Evolutionary conservation across 2,113 vertebrate genomes (phyloP).

Genomic region (Ovibos moschatus): DNA sequence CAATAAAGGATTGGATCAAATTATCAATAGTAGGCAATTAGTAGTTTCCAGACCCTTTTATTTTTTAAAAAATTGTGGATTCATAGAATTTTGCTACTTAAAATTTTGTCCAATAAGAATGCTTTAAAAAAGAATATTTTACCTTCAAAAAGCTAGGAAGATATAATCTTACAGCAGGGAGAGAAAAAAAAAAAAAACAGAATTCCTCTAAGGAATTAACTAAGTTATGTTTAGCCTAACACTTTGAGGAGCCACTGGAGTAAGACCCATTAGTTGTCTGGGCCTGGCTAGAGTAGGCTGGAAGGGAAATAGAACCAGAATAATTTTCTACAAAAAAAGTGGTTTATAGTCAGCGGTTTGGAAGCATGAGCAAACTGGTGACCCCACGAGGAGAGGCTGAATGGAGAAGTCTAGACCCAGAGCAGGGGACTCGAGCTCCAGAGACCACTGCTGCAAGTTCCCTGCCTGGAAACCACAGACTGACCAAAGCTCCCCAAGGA

Average conservation of each 20-base stretch:
- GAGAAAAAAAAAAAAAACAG: background rate
- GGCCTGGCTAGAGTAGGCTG: background rate
- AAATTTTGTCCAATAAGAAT: background rate
- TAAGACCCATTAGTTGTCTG: background rate
- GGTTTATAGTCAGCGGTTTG: background rate
- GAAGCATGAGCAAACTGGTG: background rate
- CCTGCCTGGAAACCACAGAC: background rate
- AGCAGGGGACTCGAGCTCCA: background rate
- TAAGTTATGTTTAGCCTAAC: background rate
- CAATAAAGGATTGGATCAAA: background rate
- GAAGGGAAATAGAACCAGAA: background rate
- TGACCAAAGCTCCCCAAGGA: background rate
- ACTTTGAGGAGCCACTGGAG: background rate
- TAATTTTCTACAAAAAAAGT: background rate
- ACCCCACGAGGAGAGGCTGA: background rate
- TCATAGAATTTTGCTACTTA: background rate
- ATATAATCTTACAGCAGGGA: background rate
- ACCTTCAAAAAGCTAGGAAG: background rate
- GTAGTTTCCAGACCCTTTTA: background rate
- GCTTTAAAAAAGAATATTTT: background rate
- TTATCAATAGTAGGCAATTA: background rate
- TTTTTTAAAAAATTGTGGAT: background rate
- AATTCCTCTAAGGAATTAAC: constrained; percentile 34
- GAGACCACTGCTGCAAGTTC: background rate
- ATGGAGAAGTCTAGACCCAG: background rate